Evolutionary conservation across 2,113 vertebrate species (phyloP), one percentile per base, ranked within the genome.

Genomic region (Panthera leo): DNA sequence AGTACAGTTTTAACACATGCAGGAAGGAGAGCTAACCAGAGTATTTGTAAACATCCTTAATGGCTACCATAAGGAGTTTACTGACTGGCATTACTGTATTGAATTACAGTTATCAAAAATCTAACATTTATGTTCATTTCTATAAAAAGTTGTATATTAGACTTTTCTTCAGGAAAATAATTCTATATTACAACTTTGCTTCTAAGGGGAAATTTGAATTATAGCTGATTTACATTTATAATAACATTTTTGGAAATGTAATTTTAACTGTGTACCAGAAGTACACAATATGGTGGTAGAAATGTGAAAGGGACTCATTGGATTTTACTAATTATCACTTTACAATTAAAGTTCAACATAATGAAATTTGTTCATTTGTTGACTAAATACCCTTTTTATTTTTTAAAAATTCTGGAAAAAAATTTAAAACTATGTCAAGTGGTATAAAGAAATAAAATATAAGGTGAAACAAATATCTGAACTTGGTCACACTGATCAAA

Each of bases 261-360:
- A 63, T 82, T 83, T n/a, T n/a, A 93, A 3, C 70, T 96, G 5
- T 45, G 48, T 78, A 39, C 27, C 39, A 82, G 68, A 95, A 92
- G 23, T 75, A 0, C 11, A 39, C 15, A 48, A 29, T 63, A 34
- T 90, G 39, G 15, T 78, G 39, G 29, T 34, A 76, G 55, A 80
- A 78, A 51, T 4, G 27, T 36, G 39, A 80, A 88, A 88, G 45
- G 71, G 83, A 76, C 65, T 58, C 23, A 51, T 65, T 51, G 19
- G 6, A 39, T 88, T 95, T 94, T 85, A 76, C 34, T 34, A 88
- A 27, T 78, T 21, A 71, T 55, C 61, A 88, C 68, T 91, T 91
- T 94, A 75, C 82, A 94, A 71, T 91, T 67, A 91, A 92, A 79
- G 39, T 55, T 75, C 76, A 78, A 87, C 85, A 68, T 78, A 94